These are phyloP conservation scores for Philhelius pedissequus DNA, from an alignment of 2,888 invertebrate species.

Conservation along the genomic window DNA sequence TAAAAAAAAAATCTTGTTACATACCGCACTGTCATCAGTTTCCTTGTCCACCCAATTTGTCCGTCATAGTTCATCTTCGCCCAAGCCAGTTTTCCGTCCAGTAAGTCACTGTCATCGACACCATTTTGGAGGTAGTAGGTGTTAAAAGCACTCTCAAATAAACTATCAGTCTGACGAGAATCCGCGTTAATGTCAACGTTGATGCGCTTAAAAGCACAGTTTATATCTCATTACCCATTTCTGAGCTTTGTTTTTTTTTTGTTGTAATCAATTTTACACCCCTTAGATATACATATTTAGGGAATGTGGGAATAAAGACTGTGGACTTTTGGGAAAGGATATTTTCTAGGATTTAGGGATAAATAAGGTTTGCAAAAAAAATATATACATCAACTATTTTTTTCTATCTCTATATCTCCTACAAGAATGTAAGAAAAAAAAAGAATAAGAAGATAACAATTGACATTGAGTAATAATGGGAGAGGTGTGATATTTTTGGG, in stretches of 20 bases:
- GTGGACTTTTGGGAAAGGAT: constrained; percentile 45
- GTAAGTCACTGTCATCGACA: not conserved
- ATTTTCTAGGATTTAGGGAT: constrained; percentile 38
- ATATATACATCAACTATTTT: constrained; percentile 36
- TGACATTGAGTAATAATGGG: constrained; percentile 47
- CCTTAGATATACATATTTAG: constrained; percentile 60
- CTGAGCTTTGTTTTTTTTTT: not conserved
- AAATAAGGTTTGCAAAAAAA: constrained; percentile 18
- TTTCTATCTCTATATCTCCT: constrained; percentile 7
- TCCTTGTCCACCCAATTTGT: too few species aligned
- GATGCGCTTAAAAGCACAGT: constrained; percentile 48
- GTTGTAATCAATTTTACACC: constrained; percentile 27
- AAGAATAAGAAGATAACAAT: constrained; percentile 36
- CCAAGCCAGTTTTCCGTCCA: not conserved
- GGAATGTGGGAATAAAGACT: constrained; percentile 63
- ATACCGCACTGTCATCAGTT: too few species aligned
- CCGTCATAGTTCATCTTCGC: not conserved
- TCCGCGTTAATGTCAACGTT: not conserved
- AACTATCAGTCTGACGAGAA: not conserved
- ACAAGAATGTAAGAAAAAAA: constrained; percentile 14
- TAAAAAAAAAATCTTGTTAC: too few species aligned
- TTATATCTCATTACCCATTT: not conserved
- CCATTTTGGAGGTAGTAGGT: not conserved
- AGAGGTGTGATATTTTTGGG: not conserved
- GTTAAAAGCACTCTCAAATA: not conserved